These are phyloP conservation scores for Chalcis sispes DNA, from an alignment of 2,888 invertebrate genomes.

Conservation along the genomic window DNA sequence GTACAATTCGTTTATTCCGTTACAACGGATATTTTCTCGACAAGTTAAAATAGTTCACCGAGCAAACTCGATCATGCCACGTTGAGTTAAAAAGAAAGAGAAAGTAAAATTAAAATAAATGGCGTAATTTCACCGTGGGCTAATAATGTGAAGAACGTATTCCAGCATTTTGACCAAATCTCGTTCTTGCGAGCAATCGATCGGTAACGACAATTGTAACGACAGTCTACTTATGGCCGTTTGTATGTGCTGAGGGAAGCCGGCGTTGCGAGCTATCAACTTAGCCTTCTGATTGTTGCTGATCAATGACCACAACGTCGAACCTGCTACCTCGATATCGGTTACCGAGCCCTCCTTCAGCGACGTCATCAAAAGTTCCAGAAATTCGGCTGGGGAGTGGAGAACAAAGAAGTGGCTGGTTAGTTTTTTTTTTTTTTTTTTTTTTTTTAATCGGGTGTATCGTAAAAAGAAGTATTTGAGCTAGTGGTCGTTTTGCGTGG, in stretches of 20 bases:
- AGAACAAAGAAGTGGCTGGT: no score
- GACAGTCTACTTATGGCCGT: constrained; percentile 76
- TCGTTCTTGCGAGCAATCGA: constrained; percentile 34
- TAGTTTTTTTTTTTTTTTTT: no score
- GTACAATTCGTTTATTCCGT: not conserved
- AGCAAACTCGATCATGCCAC: no score
- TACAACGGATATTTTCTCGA: constrained; percentile 9
- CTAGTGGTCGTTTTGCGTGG: no score
- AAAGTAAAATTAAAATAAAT: not conserved
- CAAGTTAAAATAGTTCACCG: not conserved
- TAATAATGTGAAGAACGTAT: constrained; percentile 68
- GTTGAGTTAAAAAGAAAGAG: not conserved
- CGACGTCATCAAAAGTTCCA: constrained; percentile 76
- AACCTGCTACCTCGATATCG: constrained; percentile 77
- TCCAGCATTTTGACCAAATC: constrained; percentile 66
- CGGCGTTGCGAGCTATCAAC: constrained; percentile 77
- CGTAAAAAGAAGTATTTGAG: no score
- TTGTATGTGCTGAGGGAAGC: constrained; percentile 76
- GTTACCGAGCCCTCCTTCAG: constrained; percentile 74
- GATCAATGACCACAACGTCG: constrained; percentile 82
- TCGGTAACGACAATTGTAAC: constrained; percentile 11
- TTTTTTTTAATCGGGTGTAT: no score
- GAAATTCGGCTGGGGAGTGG: constrained; percentile 75
- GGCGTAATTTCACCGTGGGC: constrained; percentile 61
- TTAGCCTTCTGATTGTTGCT: constrained; percentile 85